Evolutionary conservation across 2,888 invertebrate species (phyloP), one percentile per base, ranked within the genome.

Genomic region (Rhingia rostrata): DNA sequence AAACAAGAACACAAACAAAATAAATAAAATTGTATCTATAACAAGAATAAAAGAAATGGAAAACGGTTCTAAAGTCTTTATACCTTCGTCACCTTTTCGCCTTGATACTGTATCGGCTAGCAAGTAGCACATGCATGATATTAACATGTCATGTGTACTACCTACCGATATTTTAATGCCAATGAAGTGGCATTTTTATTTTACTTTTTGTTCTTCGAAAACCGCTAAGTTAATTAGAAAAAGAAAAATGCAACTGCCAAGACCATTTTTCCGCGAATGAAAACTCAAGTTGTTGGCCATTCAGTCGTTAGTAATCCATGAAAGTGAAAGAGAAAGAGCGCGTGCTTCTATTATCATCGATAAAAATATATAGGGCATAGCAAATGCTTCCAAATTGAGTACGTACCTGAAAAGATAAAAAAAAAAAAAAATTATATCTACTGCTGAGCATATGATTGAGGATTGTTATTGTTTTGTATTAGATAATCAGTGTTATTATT

Each of bases 41-140:
- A 47, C 12, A 63, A 70, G 12, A 51, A 22, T 32, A 39, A 35
- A 53, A 45, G 41, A 54, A 70, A 41, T 2, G 4, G 30, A 67
- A 80, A 74, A 56, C 35, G 69, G 66, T 61, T 61, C 54, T 67
- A 14, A 74, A 80, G 80, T 80, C 80, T 74, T 69, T 80, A 80
- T 61, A 80, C 80, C 53, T 74, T 80, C 54, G 74, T 80, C 74
- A 80, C 80, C 80, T 80, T 58, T 74, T 80, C 49, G 67, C 80
- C 58, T 74, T 80, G 73, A 80, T 74, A 69, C 61, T 33, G 54
- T 33, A 6, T 6, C 77, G 37, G 47, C 53, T 60, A 37, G 56
- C 10, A 22, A 22, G 22, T 22, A 2, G n/a, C 43, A n/a, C 9
- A 51, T 14, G 47, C 51, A 9, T 30, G 7, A 7, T n/a, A 22